These are phyloP conservation scores for Thera obeliscata DNA, from an alignment of 2,888 invertebrate genomes.

Conservation along the genomic window DNA sequence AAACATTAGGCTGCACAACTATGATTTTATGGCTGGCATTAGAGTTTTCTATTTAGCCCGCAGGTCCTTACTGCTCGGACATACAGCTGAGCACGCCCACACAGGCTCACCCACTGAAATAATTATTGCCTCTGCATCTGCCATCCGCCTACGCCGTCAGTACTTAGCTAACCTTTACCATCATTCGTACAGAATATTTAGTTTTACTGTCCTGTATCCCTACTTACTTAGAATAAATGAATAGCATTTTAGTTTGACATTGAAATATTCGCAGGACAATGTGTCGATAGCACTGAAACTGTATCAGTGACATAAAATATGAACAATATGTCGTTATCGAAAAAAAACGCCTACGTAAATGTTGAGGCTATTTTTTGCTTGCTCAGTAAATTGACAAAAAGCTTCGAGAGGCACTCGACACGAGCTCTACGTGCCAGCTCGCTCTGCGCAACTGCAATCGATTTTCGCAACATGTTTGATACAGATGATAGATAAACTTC, in stretches of 20 bases:
- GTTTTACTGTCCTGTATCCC: too few species aligned
- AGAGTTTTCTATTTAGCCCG: slow-evolving; percentile 7
- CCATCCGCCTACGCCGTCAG: slow-evolving; percentile 26
- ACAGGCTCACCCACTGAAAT: slow-evolving; percentile 25
- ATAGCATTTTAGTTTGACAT: slow-evolving; percentile 16
- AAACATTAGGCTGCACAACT: too few species aligned
- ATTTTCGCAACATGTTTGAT: slow-evolving; percentile 28
- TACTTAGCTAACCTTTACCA: slow-evolving; percentile 34
- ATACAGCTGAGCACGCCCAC: slow-evolving; percentile 31
- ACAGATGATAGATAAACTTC: background rate
- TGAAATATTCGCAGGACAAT: slow-evolving; percentile 13
- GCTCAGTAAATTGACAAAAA: slow-evolving; percentile 21
- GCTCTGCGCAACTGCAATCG: slow-evolving; percentile 22
- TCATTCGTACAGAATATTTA: background rate
- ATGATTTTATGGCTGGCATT: background rate
- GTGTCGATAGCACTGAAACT: slow-evolving; percentile 21
- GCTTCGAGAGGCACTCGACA: slow-evolving; percentile 21
- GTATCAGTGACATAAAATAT: slow-evolving; percentile 37
- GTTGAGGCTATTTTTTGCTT: slow-evolving; percentile 2
- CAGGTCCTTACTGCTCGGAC: slow-evolving; percentile 7
- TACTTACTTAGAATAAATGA: slow-evolving; percentile 13
- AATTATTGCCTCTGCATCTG: slow-evolving; percentile 30
- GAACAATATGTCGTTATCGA: slow-evolving; percentile 20
- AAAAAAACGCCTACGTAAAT: slow-evolving; percentile 41
- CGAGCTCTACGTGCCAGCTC: slow-evolving; percentile 28